phyloP scores from a whole-genome alignment of 2,797 vertebrate genomes.

The Chelonia mydas region DNA sequence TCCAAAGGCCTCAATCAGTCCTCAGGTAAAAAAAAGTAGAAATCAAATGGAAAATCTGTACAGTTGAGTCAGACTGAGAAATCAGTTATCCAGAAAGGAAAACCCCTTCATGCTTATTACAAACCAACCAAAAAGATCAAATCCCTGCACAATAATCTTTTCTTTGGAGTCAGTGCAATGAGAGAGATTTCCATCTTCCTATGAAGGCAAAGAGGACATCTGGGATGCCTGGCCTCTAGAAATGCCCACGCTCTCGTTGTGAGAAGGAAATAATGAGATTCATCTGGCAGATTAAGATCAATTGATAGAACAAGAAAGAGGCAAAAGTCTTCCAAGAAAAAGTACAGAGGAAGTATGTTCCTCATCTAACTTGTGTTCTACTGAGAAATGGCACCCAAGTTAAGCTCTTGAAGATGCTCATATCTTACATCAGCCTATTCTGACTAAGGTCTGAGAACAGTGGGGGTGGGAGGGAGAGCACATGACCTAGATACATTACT shows the following conservation, averaged over 20 bases:
- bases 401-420: neutral
- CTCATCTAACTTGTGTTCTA: no score
- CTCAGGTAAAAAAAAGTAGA: neutral
- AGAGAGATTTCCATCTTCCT: neutral
- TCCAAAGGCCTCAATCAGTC: neutral
- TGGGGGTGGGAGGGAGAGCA: neutral
- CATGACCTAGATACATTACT: neutral
- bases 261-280: neutral
- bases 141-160: constrained; percentile 6
- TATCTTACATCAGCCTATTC: neutral
- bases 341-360: neutral
- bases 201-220: neutral
- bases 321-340: neutral
- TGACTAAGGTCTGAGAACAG: neutral
- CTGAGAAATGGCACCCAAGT: neutral
- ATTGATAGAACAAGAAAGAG: neutral
- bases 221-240: neutral
- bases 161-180: neutral
- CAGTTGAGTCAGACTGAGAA: neutral
- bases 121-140: neutral
- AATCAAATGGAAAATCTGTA: no score
- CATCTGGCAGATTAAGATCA: neutral
- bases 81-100: neutral
- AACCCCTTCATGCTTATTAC: neutral
- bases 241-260: neutral